phyloP scores from a whole-genome alignment of 1,140 invertebrate genomes.

The Uloborus diversus region DNA sequence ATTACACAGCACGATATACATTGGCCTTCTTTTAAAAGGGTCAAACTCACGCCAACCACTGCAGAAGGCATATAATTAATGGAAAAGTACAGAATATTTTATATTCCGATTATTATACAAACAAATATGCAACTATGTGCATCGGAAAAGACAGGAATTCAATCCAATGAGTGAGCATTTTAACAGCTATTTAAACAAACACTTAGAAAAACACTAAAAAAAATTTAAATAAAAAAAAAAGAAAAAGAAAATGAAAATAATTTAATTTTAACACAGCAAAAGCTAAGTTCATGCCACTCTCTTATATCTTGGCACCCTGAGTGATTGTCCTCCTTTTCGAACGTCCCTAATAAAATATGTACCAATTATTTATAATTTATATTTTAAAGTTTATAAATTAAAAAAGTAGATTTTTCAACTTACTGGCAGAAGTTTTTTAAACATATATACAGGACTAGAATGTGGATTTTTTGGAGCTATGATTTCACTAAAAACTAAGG shows the following conservation, averaged over 20 bases:
- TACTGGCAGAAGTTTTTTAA: slow-evolving; percentile 97
- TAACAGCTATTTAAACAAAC: too few species aligned
- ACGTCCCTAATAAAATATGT: neutral
- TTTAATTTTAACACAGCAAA: neutral
- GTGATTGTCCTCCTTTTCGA: too few species aligned
- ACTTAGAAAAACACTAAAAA: neutral
- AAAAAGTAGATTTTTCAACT: slow-evolving; percentile 53
- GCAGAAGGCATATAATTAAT: too few species aligned
- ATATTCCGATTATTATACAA: too few species aligned
- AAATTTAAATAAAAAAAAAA: neutral
- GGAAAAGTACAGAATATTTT: too few species aligned
- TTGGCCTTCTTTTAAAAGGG: too few species aligned
- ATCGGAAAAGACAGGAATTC: too few species aligned
- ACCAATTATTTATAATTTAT: slow-evolving; percentile 43
- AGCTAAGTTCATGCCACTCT: too few species aligned
- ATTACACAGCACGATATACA: too few species aligned
- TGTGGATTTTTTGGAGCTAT: slow-evolving; percentile 94
- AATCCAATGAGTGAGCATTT: too few species aligned
- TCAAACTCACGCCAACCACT: too few species aligned
- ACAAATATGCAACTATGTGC: too few species aligned
- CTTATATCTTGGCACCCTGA: neutral
- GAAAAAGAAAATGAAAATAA: neutral
- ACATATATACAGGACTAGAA: slow-evolving; percentile 93
- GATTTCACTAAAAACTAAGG: slow-evolving; percentile 95
- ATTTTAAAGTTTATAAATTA: slow-evolving; percentile 17